Percentiles rank a stretch among this genome's conserved stretches.
Evolutionary conservation across 2,113 vertebrate genomes (phyloP).

Genomic region (Edolisoma coerulescens): DNA sequence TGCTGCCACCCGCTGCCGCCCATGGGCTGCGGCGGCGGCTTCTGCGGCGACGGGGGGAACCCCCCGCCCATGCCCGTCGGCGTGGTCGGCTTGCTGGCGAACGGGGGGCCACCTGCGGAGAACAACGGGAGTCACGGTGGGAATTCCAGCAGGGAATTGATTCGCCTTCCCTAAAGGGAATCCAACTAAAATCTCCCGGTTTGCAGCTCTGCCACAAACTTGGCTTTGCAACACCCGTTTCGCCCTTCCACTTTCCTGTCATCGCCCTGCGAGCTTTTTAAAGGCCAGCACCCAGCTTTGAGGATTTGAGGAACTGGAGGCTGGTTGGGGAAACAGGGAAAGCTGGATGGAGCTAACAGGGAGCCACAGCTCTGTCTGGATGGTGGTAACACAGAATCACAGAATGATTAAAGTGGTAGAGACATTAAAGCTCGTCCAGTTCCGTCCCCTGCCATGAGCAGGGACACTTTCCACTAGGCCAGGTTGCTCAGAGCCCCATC

Average conservation of each 20-base stretch:
- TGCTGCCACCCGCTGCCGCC: slow-evolving; percentile 81
- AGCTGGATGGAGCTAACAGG: rapidly evolving
- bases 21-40: slow-evolving; percentile 87
- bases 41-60: slow-evolving; percentile 88
- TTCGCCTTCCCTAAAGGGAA: not conserved
- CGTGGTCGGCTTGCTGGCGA: slow-evolving; percentile 93
- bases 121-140: rapidly evolving
- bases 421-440: not conserved
- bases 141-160: not conserved
- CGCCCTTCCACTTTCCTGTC: not conserved
- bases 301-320: not conserved
- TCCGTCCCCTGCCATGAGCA: no score
- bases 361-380: not conserved
- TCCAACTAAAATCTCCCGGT: no score
- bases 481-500: not conserved
- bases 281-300: not conserved
- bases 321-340: rapidly evolving
- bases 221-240: not conserved
- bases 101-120: slow-evolving; percentile 81
- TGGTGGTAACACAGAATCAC: not conserved
- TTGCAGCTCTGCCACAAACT: not conserved
- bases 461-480: not conserved
- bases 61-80: slow-evolving; percentile 88
- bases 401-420: no score
- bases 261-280: not conserved